A percentile compares a stretch with the other conserved stretches of the same genome.
phyloP scores from a whole-genome alignment of 2,113 vertebrate species.

The Machaerirhynchus nigripectus region DNA sequence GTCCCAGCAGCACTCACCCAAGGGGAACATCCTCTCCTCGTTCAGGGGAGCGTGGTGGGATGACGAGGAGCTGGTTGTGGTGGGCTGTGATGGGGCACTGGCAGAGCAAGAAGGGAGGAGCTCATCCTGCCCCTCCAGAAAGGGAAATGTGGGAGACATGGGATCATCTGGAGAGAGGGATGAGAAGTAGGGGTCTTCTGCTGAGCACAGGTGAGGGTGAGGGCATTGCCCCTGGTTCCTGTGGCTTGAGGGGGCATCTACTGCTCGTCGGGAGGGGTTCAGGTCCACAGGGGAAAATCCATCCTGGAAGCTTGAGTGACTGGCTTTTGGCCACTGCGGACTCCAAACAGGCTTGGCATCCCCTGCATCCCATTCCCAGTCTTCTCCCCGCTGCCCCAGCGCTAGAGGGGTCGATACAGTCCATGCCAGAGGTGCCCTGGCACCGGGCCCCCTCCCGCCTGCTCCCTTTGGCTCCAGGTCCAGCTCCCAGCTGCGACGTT shows the following conservation, averaged over 20 bases:
- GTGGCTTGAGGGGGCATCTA: neutral
- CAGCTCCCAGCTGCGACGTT: conserved; percentile 64
- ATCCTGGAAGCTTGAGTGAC: neutral
- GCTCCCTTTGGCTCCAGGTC: neutral
- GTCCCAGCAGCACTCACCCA: conserved; percentile 12
- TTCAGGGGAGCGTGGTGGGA: neutral
- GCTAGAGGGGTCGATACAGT: conserved; percentile 68
- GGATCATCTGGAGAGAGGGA: conserved; percentile 33
- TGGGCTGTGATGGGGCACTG: neutral
- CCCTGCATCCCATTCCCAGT: neutral
- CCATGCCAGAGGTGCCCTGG: conserved; percentile 42
- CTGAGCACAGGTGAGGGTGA: conserved; percentile 33
- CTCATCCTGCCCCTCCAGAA: neutral
- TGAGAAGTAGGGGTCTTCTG: conserved; percentile 75
- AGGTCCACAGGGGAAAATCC: neutral
- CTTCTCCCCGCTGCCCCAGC: neutral
- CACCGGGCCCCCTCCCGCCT: neutral
- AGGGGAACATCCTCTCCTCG: neutral
- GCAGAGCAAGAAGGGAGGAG: neutral
- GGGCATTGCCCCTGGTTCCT: neutral
- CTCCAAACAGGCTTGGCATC: neutral
- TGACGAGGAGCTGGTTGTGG: neutral
- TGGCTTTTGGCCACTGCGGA: neutral
- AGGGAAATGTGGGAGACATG: neutral
- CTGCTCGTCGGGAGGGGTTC: neutral